Evolutionary conservation across 2,113 vertebrate genomes (phyloP).

Genomic region (Conger conger): DNA sequence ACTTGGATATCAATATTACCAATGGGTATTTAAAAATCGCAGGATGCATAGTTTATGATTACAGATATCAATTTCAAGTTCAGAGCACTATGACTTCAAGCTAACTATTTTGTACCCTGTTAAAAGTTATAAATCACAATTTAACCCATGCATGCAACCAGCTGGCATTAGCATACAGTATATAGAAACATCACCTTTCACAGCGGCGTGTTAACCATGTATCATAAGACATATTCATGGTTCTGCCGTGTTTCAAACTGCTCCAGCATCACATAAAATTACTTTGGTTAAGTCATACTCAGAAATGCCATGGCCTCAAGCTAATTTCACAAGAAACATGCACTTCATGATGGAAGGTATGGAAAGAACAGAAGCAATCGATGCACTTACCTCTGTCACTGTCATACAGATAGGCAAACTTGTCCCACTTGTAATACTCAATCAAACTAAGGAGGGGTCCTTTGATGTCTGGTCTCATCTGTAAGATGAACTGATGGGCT

Average conservation of each 20-base stretch:
- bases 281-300: not conserved
- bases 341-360: not conserved
- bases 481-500: conserved; percentile 95
- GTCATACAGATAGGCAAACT: conserved; percentile 98
- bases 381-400: conserved; percentile 88
- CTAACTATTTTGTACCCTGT: no score
- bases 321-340: not conserved
- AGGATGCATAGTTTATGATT: not conserved
- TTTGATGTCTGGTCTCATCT: conserved; percentile 98
- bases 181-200: no score
- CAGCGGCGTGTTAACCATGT: no score
- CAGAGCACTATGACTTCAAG: not conserved
- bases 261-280: not conserved
- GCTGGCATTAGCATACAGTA: not conserved
- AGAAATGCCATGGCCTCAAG: not conserved
- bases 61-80: not conserved
- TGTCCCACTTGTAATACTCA: conserved; percentile 98
- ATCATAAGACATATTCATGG: no score
- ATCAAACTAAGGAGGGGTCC: conserved; percentile 96
- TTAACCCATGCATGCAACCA: not conserved
- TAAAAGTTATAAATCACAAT: no score
- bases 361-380: not conserved
- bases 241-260: not conserved
- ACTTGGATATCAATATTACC: not conserved
- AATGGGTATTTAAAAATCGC: not conserved